These are phyloP conservation scores for Nanger granti DNA, from an alignment of 2,113 vertebrate genomes.

Conservation along the genomic window DNA sequence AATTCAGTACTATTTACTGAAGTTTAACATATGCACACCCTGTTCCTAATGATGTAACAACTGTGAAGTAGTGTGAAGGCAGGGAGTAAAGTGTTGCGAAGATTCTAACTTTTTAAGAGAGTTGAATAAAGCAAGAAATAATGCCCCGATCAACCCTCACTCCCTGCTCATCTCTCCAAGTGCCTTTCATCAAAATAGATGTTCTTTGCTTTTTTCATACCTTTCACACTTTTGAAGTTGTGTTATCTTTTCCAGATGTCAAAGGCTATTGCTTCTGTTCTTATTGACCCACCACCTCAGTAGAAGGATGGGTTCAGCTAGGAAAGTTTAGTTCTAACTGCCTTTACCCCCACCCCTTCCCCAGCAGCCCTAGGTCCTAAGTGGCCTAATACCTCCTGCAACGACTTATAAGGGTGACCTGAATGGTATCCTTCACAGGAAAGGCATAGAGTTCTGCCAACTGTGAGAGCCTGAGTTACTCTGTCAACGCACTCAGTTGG, in stretches of 20 bases:
- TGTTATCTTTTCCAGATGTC: background rate
- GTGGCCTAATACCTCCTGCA: background rate
- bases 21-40: background rate
- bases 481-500: background rate
- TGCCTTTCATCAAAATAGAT: background rate
- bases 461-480: background rate
- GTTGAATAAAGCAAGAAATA: slow-evolving; percentile 11
- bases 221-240: background rate
- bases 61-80: background rate
- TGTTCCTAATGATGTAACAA: background rate
- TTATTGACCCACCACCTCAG: background rate
- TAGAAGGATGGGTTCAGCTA: background rate
- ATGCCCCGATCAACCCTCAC: background rate
- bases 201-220: background rate
- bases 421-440: background rate
- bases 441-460: background rate
- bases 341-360: background rate
- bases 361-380: background rate
- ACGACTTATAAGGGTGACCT: background rate
- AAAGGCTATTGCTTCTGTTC: background rate
- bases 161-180: background rate
- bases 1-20: background rate
- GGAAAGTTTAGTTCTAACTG: background rate
- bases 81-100: slow-evolving; percentile 19
- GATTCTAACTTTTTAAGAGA: background rate